These are phyloP conservation scores for Apodemia arnacis DNA, from an alignment of 2,888 invertebrate genomes.

Conservation along the genomic window DNA sequence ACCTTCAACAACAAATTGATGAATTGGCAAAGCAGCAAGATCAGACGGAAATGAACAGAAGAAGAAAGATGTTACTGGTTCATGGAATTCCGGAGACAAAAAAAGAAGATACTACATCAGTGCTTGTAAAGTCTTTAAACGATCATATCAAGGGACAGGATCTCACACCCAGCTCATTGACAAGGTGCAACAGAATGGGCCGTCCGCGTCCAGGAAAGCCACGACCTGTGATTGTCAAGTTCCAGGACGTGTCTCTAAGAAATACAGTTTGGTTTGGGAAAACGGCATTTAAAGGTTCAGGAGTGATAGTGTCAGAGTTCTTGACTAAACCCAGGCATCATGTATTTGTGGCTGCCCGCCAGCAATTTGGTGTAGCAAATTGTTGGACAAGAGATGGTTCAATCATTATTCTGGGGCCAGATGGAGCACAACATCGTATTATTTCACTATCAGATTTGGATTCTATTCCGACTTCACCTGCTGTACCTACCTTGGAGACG, in stretches of 20 bases:
- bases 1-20: background rate
- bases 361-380: background rate
- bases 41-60: background rate
- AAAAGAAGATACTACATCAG: background rate
- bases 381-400: background rate
- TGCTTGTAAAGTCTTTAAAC: background rate
- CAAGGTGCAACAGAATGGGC: background rate
- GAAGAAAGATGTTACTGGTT: conserved; percentile 24
- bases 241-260: background rate
- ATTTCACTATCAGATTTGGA: background rate
- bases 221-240: background rate
- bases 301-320: background rate
- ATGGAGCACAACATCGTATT: background rate
- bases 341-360: background rate
- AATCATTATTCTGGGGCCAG: background rate
- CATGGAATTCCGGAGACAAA: conserved; percentile 12
- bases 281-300: background rate
- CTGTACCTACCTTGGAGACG: background rate
- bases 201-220: background rate
- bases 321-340: background rate
- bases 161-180: background rate
- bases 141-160: background rate
- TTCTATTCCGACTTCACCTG: background rate
- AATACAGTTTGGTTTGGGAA: background rate
- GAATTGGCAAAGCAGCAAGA: conserved; percentile 14